Conservation (phyloP, 2,113 vertebrate genomes). For the Poicephalus gulielmi region DNA sequence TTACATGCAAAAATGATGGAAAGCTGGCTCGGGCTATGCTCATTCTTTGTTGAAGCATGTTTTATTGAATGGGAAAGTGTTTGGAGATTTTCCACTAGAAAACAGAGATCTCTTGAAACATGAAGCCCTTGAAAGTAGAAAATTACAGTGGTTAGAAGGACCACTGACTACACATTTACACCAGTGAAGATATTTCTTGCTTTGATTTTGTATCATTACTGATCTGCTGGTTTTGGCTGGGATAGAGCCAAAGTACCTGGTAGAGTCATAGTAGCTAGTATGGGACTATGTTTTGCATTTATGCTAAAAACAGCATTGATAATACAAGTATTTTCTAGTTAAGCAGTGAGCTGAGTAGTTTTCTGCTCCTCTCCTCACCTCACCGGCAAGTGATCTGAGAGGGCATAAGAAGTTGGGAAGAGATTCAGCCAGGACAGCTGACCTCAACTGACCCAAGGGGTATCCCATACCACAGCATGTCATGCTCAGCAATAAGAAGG, state of each 20-base stretch:
- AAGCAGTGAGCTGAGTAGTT: not conserved
- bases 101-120: not conserved
- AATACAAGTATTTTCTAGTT: not conserved
- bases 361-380: not conserved
- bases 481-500: too few species aligned
- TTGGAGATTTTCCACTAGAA: not conserved
- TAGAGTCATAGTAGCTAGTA: not conserved
- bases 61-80: conserved; percentile 11
- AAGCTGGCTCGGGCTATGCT: not conserved
- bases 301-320: not conserved
- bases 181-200: not conserved
- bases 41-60: not conserved
- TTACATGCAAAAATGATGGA: not conserved
- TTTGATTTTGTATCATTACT: not conserved
- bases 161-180: not conserved
- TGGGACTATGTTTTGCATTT: not conserved
- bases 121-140: not conserved
- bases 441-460: too few species aligned
- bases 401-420: not conserved
- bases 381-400: not conserved
- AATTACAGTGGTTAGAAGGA: not conserved
- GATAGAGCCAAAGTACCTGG: not conserved
- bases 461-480: not conserved
- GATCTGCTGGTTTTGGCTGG: not conserved
- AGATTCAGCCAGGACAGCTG: not conserved